These are phyloP conservation scores for Bruchidius siliquastri DNA, from an alignment of 2,888 invertebrate species.

Conservation along the genomic window DNA sequence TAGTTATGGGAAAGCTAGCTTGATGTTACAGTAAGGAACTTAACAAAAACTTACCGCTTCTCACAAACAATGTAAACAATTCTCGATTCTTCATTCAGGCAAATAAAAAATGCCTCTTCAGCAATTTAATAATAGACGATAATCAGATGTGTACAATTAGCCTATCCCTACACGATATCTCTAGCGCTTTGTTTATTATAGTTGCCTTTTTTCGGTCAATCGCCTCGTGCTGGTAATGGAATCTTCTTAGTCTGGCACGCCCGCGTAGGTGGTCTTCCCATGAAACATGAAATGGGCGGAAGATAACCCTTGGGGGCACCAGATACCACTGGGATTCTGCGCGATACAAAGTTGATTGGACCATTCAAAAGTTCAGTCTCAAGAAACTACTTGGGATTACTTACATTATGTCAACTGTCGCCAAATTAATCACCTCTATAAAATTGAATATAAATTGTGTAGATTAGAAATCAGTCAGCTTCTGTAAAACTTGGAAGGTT, in stretches of 20 bases:
- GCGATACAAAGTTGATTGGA: not conserved
- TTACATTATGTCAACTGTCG: too few relatives aligned
- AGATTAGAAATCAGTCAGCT: too few relatives aligned
- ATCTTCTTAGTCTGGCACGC: not conserved
- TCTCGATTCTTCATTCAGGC: not conserved
- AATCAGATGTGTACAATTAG: not conserved
- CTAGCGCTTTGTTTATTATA: not conserved
- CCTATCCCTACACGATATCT: not conserved
- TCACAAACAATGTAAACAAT: not conserved
- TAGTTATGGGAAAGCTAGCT: not conserved
- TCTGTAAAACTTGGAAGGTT: too few relatives aligned
- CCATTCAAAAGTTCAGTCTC: not conserved
- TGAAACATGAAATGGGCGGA: not conserved
- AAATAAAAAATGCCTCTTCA: not conserved
- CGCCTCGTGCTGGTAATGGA: not conserved
- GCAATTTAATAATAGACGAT: not conserved
- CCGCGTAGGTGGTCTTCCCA: not conserved
- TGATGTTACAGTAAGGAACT: not conserved
- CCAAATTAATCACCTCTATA: too few relatives aligned
- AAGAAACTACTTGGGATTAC: slow-evolving; percentile 25
- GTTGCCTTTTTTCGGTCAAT: not conserved
- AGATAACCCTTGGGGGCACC: not conserved
- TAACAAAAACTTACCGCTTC: not conserved
- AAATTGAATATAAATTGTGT: too few relatives aligned
- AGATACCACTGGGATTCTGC: not conserved